Conservation (phyloP, 2,888 invertebrate genomes). For the Hylaea fasciaria region DNA sequence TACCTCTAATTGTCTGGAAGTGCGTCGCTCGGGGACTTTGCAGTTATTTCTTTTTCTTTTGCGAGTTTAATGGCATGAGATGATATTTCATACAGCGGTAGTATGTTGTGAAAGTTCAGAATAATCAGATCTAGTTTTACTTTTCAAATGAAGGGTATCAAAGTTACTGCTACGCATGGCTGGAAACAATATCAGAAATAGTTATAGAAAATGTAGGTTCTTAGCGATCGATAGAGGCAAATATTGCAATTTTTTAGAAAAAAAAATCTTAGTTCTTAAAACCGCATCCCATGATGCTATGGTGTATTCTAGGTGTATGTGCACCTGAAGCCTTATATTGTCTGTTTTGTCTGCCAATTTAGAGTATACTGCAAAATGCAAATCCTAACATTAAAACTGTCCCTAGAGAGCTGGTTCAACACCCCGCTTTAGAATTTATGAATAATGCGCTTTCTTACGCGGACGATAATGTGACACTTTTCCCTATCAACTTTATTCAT, state of each 20-base stretch:
- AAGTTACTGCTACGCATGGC: no score
- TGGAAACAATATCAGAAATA: no score
- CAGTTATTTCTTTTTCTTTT: constrained; percentile 32
- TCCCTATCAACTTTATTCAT: constrained; percentile 36
- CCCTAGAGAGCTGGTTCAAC: constrained; percentile 65
- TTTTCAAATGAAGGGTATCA: no score
- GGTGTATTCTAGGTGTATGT: no score
- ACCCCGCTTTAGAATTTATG: constrained; percentile 65
- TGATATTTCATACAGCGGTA: constrained; percentile 68
- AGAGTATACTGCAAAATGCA: constrained; percentile 66
- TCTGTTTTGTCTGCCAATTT: constrained; percentile 45
- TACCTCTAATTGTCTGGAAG: constrained; percentile 82
- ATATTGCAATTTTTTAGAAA: no score
- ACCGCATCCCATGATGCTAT: no score
- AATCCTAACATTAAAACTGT: constrained; percentile 74
- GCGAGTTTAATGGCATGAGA: constrained; percentile 59
- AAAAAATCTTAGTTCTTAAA: no score
- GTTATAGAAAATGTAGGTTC: no score
- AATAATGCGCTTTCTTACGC: constrained; percentile 72
- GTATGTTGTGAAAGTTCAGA: constrained; percentile 43
- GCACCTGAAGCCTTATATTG: no score
- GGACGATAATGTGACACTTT: constrained; percentile 50
- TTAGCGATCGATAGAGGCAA: no score
- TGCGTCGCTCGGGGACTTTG: constrained; percentile 47
- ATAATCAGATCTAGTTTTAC: not conserved